Conservation (phyloP, 2,797 vertebrate species). For the Neoniphon sammara region DNA sequence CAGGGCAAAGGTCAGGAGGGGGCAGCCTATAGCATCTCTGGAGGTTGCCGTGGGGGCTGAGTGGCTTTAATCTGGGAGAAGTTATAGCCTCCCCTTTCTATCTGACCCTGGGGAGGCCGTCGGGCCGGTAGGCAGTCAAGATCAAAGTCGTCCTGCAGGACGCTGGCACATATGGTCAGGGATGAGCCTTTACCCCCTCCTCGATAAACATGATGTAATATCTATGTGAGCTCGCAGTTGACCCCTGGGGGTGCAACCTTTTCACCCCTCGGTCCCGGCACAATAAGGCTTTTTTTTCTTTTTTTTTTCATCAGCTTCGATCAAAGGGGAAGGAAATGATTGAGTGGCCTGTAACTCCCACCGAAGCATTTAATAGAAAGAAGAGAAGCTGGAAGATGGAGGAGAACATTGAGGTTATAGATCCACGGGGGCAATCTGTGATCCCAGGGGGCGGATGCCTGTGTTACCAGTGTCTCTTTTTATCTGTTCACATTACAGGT, state of each 20-base stretch:
- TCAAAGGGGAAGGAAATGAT: conserved; percentile 66
- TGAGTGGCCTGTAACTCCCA: conserved; percentile 63
- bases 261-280: conserved; percentile 48
- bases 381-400: conserved; percentile 31
- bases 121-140: conserved; percentile 46
- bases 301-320: conserved; percentile 33
- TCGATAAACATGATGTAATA: conserved; percentile 70
- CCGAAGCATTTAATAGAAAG: conserved; percentile 62
- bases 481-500: not conserved
- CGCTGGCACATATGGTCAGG: conserved; percentile 38
- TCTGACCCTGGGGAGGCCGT: conserved; percentile 57
- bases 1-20: conserved; percentile 64
- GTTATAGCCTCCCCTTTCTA: conserved; percentile 62
- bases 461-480: not conserved
- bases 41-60: conserved; percentile 36
- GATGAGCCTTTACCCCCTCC: conserved; percentile 14
- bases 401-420: conserved; percentile 17
- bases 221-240: conserved; percentile 49
- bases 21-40: conserved; percentile 47
- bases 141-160: conserved; percentile 68
- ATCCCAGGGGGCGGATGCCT: not conserved
- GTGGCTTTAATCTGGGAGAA: conserved; percentile 67
- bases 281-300: conserved; percentile 33
- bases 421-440: conserved; percentile 25
- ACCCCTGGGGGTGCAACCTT: conserved; percentile 41